Evolutionary conservation across 2,888 invertebrate species (phyloP).

Genomic region (Hanleya hanleyi): DNA sequence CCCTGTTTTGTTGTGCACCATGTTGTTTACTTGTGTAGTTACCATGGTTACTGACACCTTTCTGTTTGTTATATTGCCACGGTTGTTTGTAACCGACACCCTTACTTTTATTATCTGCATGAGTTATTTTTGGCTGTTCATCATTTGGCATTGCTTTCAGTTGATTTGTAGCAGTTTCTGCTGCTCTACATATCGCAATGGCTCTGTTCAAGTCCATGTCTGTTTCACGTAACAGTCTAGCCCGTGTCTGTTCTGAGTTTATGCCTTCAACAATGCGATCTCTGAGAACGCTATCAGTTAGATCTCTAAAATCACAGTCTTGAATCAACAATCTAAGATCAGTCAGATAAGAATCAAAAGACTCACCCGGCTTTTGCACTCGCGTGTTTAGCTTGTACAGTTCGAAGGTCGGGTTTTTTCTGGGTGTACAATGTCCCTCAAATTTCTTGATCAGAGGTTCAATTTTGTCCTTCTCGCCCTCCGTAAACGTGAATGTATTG

Average conservation of each 20-base stretch:
- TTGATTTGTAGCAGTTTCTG: background rate
- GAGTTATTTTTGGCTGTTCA: background rate
- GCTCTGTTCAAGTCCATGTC: background rate
- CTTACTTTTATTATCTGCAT: background rate
- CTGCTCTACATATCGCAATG: background rate
- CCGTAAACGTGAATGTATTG: too few relatives aligned
- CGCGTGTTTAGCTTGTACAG: background rate
- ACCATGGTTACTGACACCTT: background rate
- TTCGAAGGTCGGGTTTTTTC: background rate
- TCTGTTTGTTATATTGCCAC: background rate
- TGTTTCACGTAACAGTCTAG: background rate
- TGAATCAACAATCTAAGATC: background rate
- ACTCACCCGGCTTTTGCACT: background rate
- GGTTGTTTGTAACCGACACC: background rate
- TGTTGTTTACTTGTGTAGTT: too few relatives aligned
- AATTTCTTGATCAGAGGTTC: too few relatives aligned
- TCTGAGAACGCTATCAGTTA: slow-evolving; percentile 15
- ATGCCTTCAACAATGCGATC: slow-evolving; percentile 10
- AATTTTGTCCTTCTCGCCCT: too few relatives aligned
- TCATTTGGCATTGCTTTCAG: background rate
- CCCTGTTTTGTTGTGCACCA: too few relatives aligned
- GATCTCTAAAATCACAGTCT: background rate
- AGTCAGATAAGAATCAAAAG: background rate
- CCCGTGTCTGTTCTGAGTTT: background rate
- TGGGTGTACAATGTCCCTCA: background rate